Evolutionary conservation across 2,888 invertebrate species (phyloP).

Genomic region (Aelia acuminata): DNA sequence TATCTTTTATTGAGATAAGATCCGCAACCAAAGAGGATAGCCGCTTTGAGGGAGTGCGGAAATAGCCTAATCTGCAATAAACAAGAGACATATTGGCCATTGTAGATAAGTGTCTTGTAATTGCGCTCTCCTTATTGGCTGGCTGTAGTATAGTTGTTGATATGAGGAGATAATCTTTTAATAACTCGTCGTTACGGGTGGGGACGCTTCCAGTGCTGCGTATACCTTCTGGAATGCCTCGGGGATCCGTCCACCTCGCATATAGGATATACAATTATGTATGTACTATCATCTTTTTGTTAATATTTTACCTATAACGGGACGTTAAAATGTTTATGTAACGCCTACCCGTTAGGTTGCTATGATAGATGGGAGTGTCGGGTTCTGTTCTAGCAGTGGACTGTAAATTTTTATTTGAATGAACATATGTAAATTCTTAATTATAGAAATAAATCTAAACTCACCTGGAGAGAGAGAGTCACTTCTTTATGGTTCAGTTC

Average conservation of each 20-base stretch:
- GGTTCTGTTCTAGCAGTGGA: neutral
- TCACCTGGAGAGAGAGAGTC: too few species aligned
- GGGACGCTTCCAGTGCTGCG: neutral
- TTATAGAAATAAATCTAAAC: too few species aligned
- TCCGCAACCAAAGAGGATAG: neutral
- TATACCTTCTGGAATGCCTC: constrained; percentile 5
- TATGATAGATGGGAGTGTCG: neutral
- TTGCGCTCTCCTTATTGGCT: constrained; percentile 15
- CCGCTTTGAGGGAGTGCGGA: neutral
- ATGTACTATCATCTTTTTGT: neutral
- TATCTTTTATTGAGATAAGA: neutral
- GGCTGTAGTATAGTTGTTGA: neutral
- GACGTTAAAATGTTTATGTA: neutral
- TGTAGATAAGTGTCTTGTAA: constrained; percentile 9
- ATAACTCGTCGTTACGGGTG: neutral
- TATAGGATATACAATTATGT: constrained; percentile 12
- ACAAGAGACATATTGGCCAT: neutral
- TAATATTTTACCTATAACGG: neutral
- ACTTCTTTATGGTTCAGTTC: too few species aligned
- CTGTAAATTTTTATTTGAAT: too few species aligned
- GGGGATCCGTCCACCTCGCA: neutral
- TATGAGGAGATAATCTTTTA: constrained; percentile 15
- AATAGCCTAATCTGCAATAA: constrained; percentile 5
- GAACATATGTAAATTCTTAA: too few species aligned
- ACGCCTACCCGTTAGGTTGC: neutral